These are phyloP conservation scores for Axinella damicornis DNA, from an alignment of 37 sponge, comb jelly and placozoan species.

Conservation along the genomic window DNA sequence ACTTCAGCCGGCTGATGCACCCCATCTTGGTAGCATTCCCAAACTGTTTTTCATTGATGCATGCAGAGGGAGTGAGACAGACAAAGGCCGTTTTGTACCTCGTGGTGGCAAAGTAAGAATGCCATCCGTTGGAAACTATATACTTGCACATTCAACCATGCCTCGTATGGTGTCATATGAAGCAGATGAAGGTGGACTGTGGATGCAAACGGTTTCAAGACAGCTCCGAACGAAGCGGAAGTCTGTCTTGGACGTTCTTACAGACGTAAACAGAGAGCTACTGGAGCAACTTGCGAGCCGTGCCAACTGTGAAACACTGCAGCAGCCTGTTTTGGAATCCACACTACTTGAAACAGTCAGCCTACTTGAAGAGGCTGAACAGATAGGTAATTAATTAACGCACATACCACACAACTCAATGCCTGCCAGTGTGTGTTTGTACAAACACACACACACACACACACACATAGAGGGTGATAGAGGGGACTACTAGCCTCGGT, in stretches of 20 bases:
- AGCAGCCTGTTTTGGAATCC: neutral
- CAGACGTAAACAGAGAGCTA: conserved; percentile 6
- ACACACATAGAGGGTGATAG: too few species aligned
- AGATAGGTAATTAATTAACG: too few species aligned
- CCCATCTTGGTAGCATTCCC: conserved; percentile 8
- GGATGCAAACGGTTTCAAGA: conserved; percentile 15
- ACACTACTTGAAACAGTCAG: neutral
- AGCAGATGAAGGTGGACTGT: conserved; percentile 35
- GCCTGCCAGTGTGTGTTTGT: too few species aligned
- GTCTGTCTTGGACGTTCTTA: conserved; percentile 14
- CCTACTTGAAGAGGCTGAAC: conserved; percentile 7
- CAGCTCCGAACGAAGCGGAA: neutral
- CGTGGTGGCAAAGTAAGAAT: conserved; percentile 20
- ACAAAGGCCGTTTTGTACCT: neutral
- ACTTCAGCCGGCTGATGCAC: neutral
- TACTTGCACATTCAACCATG: conserved; percentile 41
- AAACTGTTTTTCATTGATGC: conserved; percentile 63
- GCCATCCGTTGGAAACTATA: conserved; percentile 3
- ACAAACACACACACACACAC: too few species aligned
- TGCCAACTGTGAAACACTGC: neutral
- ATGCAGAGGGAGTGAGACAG: conserved; percentile 33
- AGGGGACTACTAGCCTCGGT: too few species aligned
- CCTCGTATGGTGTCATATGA: conserved; percentile 32
- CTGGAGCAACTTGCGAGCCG: neutral
- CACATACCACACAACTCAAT: too few species aligned